Base-by-base conservation (phyloP, 2,797 vertebrate genomes). In the Clarias pachynema region DNA sequence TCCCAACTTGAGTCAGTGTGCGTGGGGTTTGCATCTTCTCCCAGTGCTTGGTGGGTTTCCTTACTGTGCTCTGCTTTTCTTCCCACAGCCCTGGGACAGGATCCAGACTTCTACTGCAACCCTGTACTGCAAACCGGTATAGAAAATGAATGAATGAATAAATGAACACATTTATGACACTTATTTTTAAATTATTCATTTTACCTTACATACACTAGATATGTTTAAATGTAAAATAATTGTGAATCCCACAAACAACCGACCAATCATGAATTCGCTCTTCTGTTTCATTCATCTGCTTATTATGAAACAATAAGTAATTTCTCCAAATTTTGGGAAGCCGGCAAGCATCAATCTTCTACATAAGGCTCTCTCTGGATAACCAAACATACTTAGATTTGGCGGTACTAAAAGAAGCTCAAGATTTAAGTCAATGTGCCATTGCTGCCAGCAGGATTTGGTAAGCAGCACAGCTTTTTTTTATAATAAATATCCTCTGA, bases 401-500 rank as follows among this genome's bases (percentile, higher is more conserved):
- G 62, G 37, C 53, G 40, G n/a, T 18, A 53, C 79, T 80, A 66
- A 80, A 80, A 66, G 37, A 66, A 40, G n/a, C 79, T 66, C 6
- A 53, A 80, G 79, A 80, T 66, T 80, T 80, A 66, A 66, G 79
- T 80, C 62, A 65, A 14, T 80, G 62, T 66, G 79, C 24, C 62
- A 22, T 49, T 70, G 31, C 24, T 72, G 29, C 40, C 22, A 57
- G n/a, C 24, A 78, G 31, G 40, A 85, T 70, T 56, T 77, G 70
- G 40, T 66, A 81, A 56, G 66, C 26, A 2, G 37, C 18, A 37
- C 14, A 56, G 31, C 18, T 34, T 78, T 66, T 31, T 34, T 78
- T 60, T 24, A 70, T 66, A 78, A 65, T 80, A 66, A 80, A 80
- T 80, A 70, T 80, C 56, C 62, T 74, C 75, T 84, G 62, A 85